These are phyloP conservation scores for Lineus longissimus DNA, from an alignment of 1,140 invertebrate genomes.

Conservation along the genomic window DNA sequence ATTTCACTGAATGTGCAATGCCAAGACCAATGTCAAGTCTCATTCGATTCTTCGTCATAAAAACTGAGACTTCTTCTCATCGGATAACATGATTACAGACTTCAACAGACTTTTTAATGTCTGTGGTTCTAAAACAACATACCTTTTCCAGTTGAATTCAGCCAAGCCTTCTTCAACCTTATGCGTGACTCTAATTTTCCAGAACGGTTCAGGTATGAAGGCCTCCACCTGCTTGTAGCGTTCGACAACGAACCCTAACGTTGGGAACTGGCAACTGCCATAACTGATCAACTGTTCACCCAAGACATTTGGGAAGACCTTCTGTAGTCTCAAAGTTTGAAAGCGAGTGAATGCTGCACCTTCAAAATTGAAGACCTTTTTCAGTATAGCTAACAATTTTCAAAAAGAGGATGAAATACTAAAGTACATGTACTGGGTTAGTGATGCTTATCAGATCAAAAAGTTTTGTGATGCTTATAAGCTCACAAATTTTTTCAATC, in stretches of 20 bases:
- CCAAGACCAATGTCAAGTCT: no score
- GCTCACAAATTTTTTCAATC: no score
- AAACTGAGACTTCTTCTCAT: no score
- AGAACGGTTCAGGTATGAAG: conserved; percentile 96
- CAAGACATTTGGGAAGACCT: conserved; percentile 72
- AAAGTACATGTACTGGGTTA: background rate
- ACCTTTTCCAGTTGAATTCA: conserved; percentile 83
- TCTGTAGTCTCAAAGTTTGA: conserved; percentile 86
- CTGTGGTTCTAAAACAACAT: no score
- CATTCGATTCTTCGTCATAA: no score
- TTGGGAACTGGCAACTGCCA: conserved; percentile 99
- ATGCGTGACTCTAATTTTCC: conserved; percentile 82
- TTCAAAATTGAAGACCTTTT: conserved; percentile 36
- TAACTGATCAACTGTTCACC: conserved; percentile 86
- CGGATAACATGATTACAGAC: no score
- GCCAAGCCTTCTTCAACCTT: conserved; percentile 36
- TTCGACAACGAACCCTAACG: conserved; percentile 97
- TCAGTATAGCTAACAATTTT: background rate
- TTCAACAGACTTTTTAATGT: no score
- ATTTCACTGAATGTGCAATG: no score
- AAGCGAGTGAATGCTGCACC: conserved; percentile 98
- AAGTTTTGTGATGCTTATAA: no score
- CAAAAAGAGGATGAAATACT: background rate
- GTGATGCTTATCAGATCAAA: no score
- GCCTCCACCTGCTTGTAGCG: conserved; percentile 97